Evolutionary conservation across 2,888 invertebrate genomes (phyloP), one percentile per base, ranked within the genome.

Genomic region (Eupithecia vulgata): DNA sequence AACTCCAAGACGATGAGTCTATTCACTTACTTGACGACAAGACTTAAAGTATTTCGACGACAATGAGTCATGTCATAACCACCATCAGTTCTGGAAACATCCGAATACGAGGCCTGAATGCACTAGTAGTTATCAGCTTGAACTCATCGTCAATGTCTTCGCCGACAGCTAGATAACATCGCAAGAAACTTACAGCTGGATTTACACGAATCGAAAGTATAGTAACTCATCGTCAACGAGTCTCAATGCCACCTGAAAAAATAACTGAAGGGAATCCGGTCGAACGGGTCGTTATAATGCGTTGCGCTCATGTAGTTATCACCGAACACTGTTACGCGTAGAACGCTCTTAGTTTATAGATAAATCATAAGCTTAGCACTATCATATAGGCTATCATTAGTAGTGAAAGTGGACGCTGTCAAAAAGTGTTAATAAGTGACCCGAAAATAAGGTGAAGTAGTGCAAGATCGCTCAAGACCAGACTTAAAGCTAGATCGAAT

Each of bases 321-420:
- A 69, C 42, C 52, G 72, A 13, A 48, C 67, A 64, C 15, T 57
- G 68, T 68, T 72, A 57, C 71, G 45, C 48, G 42, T 67, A 69
- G 52, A 34, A 68, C 52, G 30, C n/a, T 40, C 13, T 30, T 42
- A 65, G 25, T 61, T 34, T 8, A 34, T 57, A 61, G 61, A 34
- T 17, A 12, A 40, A 40, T 64, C 64, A 64, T 65, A 65, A 65
- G 65, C 65, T 40, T 65, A 25, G 65, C 65, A 65, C 65, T 40
- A 21, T 65, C 65, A 65, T 42, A n/a, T 65, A 40, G 65, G 57
- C 37, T 65, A 25, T 37, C 65, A 65, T 65, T 65, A 25, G 40
- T 65, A 65, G 65, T 65, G 65, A 65, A 65, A 65, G 64, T 64
- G 64, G 40, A 65, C 65, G 40, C 21, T 45, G 37, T n/a, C 40